phyloP scores from a whole-genome alignment of 2,797 vertebrate species.

The Crenuchus spilurus region DNA sequence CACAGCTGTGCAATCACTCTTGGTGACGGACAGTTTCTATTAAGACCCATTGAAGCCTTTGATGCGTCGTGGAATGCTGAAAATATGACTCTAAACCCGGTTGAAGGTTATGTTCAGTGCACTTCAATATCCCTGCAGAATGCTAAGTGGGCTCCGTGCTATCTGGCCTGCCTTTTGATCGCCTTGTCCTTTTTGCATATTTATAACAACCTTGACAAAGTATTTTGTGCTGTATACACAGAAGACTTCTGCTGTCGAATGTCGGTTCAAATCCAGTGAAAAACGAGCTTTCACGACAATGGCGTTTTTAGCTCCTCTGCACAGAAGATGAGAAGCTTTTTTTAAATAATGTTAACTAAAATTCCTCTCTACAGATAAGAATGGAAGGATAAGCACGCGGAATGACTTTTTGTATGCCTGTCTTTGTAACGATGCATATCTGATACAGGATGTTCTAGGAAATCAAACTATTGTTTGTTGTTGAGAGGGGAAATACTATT shows the following conservation, averaged over 20 bases:
- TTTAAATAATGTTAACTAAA: background rate
- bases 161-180: slow-evolving; percentile 11
- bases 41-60: slow-evolving; percentile 45
- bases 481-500: background rate
- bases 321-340: background rate
- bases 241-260: background rate
- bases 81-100: slow-evolving; percentile 32
- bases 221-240: background rate
- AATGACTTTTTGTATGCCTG: background rate
- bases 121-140: slow-evolving; percentile 19
- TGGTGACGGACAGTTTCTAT: slow-evolving; percentile 51
- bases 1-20: slow-evolving; percentile 24
- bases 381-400: background rate
- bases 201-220: slow-evolving; percentile 18
- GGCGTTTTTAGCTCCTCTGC: background rate
- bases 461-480: background rate
- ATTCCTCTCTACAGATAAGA: background rate
- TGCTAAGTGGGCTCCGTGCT: slow-evolving; percentile 28
- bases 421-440: background rate
- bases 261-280: background rate
- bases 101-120: slow-evolving; percentile 43
- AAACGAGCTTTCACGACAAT: too few relatives aligned
- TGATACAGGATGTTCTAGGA: background rate
- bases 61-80: slow-evolving; percentile 45
- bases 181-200: slow-evolving; percentile 26